These are phyloP conservation scores for Muntiacus muntjak DNA, from an alignment of 2,113 vertebrate genomes.

Conservation along the genomic window DNA sequence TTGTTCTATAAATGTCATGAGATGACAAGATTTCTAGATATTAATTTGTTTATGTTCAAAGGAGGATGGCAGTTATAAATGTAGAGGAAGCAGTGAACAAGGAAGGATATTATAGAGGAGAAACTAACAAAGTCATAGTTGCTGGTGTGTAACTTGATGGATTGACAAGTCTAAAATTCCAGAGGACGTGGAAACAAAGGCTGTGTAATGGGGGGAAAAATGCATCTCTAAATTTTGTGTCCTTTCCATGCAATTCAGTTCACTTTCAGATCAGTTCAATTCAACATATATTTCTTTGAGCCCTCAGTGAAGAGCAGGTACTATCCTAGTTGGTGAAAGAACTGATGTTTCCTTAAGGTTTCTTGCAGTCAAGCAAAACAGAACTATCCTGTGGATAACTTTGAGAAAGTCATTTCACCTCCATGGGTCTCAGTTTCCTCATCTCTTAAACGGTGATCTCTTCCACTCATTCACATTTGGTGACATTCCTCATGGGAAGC, in stretches of 20 bases:
- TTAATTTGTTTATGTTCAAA: background rate
- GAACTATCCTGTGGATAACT: background rate
- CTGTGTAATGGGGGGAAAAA: background rate
- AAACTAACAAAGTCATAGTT: background rate
- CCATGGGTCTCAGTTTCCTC: background rate
- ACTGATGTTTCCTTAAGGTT: background rate
- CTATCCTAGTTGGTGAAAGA: background rate
- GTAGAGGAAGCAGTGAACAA: background rate
- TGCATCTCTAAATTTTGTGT: background rate
- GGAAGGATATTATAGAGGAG: background rate
- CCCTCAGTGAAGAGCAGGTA: background rate
- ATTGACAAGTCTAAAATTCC: background rate
- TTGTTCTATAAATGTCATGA: constrained; percentile 45
- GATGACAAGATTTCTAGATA: constrained; percentile 13
- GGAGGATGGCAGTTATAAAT: constrained; percentile 23
- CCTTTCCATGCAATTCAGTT: background rate
- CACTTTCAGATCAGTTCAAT: background rate
- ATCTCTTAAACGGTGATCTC: background rate
- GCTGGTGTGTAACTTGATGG: background rate
- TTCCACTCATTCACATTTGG: background rate
- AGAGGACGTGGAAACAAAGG: background rate
- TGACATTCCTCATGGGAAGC: background rate
- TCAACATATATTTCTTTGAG: background rate
- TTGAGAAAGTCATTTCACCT: background rate
- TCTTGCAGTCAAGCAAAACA: background rate